Base-by-base conservation (phyloP, 1,140 invertebrate species). In the Diachasmimorpha longicaudata region DNA sequence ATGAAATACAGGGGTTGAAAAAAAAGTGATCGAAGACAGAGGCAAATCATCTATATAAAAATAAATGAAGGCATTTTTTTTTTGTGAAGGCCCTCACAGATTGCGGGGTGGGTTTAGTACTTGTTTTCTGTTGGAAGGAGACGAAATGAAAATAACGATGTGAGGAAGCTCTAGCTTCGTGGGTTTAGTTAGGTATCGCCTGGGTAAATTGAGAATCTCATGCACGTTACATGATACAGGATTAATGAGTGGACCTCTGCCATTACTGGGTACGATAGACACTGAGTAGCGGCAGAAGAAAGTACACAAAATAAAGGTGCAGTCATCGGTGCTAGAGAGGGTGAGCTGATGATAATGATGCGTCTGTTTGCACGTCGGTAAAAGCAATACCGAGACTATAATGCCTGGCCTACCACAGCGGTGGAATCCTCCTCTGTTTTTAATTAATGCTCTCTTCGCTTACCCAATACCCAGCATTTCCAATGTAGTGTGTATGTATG, bases 291-390 rank as follows among this genome's bases (percentile, higher is more conserved):
- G n/a, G 10, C 44, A 46, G 1, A 46, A 46, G 44, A 14, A 46
- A 52, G 48, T 52, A n/a, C 48, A 52, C n/a, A 52, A 52, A 52
- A 63, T 63, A 31, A 63, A 23, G 23, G 58, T 25, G 58, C 5
- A 52, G 58, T 11, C 19, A 13, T 25, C 42, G 42, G 31, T 6
- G 6, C 2, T 31, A 31, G 31, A 74, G 42, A 58, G 48, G 73
- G 70, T 25, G 48, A 67, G 55, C 72, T 68, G 37, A 46, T 77
- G 76, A 77, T 77, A 77, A 77, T 77, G 76, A 77, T 46, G 76
- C 67, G 67, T 77, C 55, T 77, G 76, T 77, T 77, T 77, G 67
- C 76, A 70, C 48, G 46, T 77, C 67, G 75, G 76, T 77, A 74
- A 77, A 77, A 77, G 76, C 71, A 70, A 73, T 74, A 70, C 1